Percentiles rank a stretch among this genome's conserved stretches.
phyloP scores from a whole-genome alignment of 2,113 vertebrate species.

The Desmodus rotundus region DNA sequence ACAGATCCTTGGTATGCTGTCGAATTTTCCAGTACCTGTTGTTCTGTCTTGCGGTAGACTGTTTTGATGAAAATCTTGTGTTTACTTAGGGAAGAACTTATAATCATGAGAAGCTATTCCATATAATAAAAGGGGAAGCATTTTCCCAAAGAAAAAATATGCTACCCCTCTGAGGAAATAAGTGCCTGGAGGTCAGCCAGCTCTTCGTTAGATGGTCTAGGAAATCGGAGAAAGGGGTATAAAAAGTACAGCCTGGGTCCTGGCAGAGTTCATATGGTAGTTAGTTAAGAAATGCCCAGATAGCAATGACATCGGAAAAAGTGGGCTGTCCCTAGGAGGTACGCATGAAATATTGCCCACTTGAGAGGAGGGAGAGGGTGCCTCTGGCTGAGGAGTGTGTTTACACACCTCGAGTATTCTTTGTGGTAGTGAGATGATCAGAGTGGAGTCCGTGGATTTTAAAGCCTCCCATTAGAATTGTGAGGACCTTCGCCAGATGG shows the following conservation, averaged over 20 bases:
- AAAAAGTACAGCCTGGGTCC: not conserved
- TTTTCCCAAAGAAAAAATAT: not conserved
- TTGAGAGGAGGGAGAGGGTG: not conserved
- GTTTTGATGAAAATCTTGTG: not conserved
- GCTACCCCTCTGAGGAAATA: not conserved
- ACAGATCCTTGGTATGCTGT: conserved; percentile 82
- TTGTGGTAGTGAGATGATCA: not conserved
- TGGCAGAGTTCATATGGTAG: not conserved
- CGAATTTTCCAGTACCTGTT: not conserved
- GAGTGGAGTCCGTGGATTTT: not conserved
- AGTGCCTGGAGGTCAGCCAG: not conserved
- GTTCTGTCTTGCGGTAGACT: not conserved
- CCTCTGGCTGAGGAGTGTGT: not conserved
- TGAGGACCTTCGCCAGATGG: not conserved
- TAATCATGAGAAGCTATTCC: not conserved
- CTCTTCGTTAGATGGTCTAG: not conserved
- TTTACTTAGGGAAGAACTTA: not conserved
- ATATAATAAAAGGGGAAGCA: not conserved
- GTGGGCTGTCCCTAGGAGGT: no score
- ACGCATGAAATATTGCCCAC: not conserved
- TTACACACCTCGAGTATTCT: not conserved
- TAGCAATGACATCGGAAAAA: not conserved
- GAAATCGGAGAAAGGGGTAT: not conserved
- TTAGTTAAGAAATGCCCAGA: not conserved
- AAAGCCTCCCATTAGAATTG: not conserved